Conservation (phyloP, 2,113 vertebrate species). For the Hemichromis elongatus region DNA sequence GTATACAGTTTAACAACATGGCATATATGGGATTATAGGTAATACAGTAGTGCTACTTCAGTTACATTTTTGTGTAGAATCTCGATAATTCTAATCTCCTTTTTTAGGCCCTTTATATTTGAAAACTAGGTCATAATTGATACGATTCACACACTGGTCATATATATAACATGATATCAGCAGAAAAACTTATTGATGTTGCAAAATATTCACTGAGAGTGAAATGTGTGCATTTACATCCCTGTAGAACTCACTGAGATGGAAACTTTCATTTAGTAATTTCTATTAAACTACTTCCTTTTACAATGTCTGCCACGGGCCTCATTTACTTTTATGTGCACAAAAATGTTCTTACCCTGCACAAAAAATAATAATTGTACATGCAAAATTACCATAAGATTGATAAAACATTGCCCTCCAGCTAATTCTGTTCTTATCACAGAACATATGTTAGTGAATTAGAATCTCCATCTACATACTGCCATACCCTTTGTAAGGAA, state of each 20-base stretch:
- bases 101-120: neutral
- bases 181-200: neutral
- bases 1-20: neutral
- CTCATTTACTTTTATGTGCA: neutral
- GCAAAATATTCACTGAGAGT: neutral
- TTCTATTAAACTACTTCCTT: neutral
- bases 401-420: neutral
- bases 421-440: neutral
- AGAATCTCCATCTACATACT: neutral
- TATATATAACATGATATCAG: neutral
- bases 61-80: neutral
- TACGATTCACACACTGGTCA: neutral
- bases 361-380: neutral
- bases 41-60: neutral
- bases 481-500: neutral
- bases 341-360: neutral
- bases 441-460: neutral
- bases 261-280: neutral
- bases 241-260: neutral
- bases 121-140: neutral
- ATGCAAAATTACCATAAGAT: neutral
- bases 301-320: neutral
- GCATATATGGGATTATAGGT: neutral
- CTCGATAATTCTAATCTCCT: neutral
- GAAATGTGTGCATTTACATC: neutral